Evolutionary conservation across 2,797 vertebrate genomes (phyloP), one percentile per base, ranked within the genome.

Genomic region (Leuciscus waleckii): DNA sequence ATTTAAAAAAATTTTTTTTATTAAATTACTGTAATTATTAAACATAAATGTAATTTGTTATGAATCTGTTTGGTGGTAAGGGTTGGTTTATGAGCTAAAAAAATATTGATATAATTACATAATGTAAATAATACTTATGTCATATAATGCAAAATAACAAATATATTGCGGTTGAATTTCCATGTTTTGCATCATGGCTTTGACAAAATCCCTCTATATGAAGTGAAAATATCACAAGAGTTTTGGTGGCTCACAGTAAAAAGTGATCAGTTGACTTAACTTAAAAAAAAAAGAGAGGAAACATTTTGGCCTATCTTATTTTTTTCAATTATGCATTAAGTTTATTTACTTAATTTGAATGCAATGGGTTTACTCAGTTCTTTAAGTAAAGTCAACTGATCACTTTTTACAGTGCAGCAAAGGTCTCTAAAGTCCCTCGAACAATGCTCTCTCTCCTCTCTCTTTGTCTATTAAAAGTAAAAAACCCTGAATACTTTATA

Each of bases 391-490:
- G 46, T 16, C 14, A 16, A 14, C 4, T 1, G 43, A 46, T 46
- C 13, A 14, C 43, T 46, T 46, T 46, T 46, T 46, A 46, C 43
- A 46, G 43, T 14, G 13, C 5, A 21, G 32, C 26, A n/a, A 77
- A 26, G 7, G 32, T 56, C 74, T 16, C 32, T 39, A 39, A 76
- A 19, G 9, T 21, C 51, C 32, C 35, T 76, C 13, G 17, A 63
- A 63, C 37, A 41, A 41, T 43, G 23, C n/a, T 61, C 8, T 61
- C 76, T 61, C 37, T 41, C 16, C 37, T 29, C 54, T 29, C n/a
- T 80, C 26, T 51, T 56, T 37, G 21, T 68, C 32, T 39, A 35
- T 78, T 61, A 39, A 63, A 78, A 54, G 23, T 61, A 61, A 41
- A 46, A 79, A 32, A 26, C 32, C 46, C 14, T 26, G 14, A 81